These are phyloP conservation scores for Tragelaphus strepsiceros DNA, from an alignment of 2,113 vertebrate genomes.

Conservation along the genomic window DNA sequence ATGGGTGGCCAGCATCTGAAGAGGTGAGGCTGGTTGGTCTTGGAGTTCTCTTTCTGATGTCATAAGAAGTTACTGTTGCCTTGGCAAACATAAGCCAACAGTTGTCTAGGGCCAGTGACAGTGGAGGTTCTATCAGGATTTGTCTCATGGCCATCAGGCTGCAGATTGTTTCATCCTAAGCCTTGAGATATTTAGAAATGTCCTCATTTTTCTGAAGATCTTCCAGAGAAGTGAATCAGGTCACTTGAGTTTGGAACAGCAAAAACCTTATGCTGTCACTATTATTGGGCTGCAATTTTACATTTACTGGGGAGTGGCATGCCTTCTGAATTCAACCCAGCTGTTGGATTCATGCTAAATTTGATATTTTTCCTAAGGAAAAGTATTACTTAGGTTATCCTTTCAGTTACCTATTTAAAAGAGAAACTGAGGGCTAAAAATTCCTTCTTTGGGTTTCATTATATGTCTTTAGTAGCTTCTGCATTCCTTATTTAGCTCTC, in stretches of 20 bases:
- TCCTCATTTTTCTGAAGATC: background rate
- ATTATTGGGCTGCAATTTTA: background rate
- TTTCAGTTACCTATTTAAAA: slow-evolving; percentile 10
- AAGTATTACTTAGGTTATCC: background rate
- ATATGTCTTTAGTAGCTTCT: background rate
- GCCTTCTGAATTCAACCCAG: background rate
- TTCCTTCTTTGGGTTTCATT: background rate
- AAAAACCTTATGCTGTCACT: background rate
- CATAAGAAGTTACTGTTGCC: slow-evolving; percentile 28
- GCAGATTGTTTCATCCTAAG: background rate
- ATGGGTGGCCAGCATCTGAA: background rate
- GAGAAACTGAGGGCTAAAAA: background rate
- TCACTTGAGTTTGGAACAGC: background rate
- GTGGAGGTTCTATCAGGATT: background rate
- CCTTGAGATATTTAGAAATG: background rate
- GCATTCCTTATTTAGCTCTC: background rate
- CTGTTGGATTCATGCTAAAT: background rate
- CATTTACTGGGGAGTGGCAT: background rate
- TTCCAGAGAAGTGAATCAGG: background rate
- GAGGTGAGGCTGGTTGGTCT: background rate
- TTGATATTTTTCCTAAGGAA: background rate
- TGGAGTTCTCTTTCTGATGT: slow-evolving; percentile 42
- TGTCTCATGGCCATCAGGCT: background rate
- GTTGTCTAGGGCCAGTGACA: background rate
- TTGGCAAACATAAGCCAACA: background rate